Percentiles rank a stretch among this genome's conserved stretches.
phyloP scores from a whole-genome alignment of 2,113 vertebrate genomes.

The Boulengeromyrus knoepffleri region DNA sequence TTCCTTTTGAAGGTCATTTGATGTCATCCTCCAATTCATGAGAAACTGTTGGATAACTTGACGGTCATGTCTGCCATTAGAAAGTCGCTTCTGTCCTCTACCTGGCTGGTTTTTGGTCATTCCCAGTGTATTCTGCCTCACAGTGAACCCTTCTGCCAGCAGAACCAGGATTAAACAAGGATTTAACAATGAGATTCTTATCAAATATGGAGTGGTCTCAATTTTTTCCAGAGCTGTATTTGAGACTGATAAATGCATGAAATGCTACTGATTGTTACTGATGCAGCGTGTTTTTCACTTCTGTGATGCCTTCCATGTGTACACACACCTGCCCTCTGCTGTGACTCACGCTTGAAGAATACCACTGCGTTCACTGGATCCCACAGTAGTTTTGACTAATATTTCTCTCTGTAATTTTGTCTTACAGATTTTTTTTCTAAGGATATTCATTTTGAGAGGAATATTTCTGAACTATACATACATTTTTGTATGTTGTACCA shows the following conservation, averaged over 20 bases:
- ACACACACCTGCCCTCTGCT: not conserved
- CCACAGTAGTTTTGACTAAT: slow-evolving; percentile 3
- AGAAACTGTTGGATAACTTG: not conserved
- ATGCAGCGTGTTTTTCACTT: not conserved
- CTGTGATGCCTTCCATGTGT: not conserved
- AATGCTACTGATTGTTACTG: not conserved
- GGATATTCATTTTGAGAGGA: slow-evolving; percentile 17
- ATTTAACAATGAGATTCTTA: not conserved
- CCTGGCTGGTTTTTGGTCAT: not conserved
- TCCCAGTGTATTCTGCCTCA: not conserved
- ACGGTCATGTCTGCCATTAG: not conserved
- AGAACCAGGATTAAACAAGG: not conserved
- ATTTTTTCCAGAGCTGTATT: not conserved
- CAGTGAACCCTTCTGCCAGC: not conserved
- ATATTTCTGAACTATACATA: slow-evolving; percentile 42
- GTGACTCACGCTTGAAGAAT: not conserved
- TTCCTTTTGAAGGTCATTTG: not conserved
- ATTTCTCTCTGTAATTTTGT: slow-evolving; percentile 10
- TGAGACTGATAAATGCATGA: slow-evolving; percentile 3
- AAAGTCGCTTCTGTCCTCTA: not conserved
- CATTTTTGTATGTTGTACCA: slow-evolving; percentile 49
- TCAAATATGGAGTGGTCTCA: not conserved
- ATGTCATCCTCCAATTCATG: not conserved
- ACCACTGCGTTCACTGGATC: slow-evolving; percentile 10
- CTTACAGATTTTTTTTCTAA: not conserved